Evolutionary conservation across 2,888 invertebrate species (phyloP), one percentile per base, ranked within the genome.

Genomic region (Maniola hyperantus): DNA sequence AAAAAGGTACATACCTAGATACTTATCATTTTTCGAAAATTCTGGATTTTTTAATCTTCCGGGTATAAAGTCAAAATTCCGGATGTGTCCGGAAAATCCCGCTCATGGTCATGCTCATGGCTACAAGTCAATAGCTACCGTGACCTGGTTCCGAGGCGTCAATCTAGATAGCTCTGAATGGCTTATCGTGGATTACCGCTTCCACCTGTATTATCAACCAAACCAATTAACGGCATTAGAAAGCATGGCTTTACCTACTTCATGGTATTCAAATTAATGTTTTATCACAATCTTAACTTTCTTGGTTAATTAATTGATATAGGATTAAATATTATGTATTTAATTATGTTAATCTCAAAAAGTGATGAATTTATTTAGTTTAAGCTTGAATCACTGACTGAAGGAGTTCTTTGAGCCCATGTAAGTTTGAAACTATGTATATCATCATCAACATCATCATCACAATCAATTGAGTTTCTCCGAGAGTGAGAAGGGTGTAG

Each of bases 111-210:
- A n/a, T 7, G 2, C 48, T 18, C n/a, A n/a, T n/a, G n/a, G n/a
- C 48, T 48, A 48, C 54, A 34, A 64, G 68, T 36, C 10, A 20
- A 20, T 13, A 42, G 57, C 62, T 68, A 71, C 72, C 67, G 72
- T 75, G 73, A 69, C 76, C 76, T 59, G 67, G 54, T 73, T 74
- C 62, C 55, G 61, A 68, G 67, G 70, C 72, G 72, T 66, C 72
- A 67, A 59, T 70, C 61, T 59, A 67, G 68, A 68, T 68, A 70
- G 51, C 58, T 65, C 15, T 51, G 64, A 57, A 48, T 48, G 44
- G 60, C 34, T 57, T 36, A 58, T 36, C 36, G 34, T 42, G 42
- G 61, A 44, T 65, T 60, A 61, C 50, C 36, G 39, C 33, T 60
- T 51, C 42, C 69, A 69, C 69, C 69, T 69, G 69, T 60, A 18